Conservation (phyloP, 2,113 vertebrate species). For the Falcunculus frontatus region DNA sequence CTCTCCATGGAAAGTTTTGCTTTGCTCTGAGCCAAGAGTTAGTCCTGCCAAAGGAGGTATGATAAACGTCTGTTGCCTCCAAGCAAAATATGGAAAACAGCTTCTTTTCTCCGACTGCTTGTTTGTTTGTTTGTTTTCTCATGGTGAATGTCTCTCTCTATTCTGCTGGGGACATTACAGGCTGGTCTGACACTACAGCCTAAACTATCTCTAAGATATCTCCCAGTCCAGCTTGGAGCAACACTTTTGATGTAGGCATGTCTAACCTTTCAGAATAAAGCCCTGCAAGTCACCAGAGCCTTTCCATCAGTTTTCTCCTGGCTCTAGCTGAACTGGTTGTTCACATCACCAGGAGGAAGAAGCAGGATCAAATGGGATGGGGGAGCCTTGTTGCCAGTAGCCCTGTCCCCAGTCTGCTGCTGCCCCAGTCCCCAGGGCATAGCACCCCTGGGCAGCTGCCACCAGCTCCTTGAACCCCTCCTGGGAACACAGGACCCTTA, state of each 20-base stretch:
- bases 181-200: background rate
- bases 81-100: constrained; percentile 49
- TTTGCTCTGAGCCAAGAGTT: constrained; percentile 23
- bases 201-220: background rate
- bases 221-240: background rate
- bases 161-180: background rate
- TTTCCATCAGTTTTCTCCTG: background rate
- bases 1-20: constrained; percentile 51
- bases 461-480: background rate
- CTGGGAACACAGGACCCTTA: background rate
- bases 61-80: constrained; percentile 39
- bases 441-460: rapidly evolving
- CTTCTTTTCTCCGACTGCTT: constrained; percentile 31
- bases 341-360: background rate
- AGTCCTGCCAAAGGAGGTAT: constrained; percentile 47
- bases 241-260: background rate
- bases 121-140: constrained; percentile 58
- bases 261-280: background rate
- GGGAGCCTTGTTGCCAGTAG: background rate
- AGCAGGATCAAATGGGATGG: background rate
- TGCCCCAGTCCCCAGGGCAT: background rate
- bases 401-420: background rate
- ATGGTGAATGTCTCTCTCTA: background rate
- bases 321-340: background rate
- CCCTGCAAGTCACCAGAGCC: background rate